phyloP scores from a whole-genome alignment of 2,113 vertebrate genomes.

The Mus spicilegus region DNA sequence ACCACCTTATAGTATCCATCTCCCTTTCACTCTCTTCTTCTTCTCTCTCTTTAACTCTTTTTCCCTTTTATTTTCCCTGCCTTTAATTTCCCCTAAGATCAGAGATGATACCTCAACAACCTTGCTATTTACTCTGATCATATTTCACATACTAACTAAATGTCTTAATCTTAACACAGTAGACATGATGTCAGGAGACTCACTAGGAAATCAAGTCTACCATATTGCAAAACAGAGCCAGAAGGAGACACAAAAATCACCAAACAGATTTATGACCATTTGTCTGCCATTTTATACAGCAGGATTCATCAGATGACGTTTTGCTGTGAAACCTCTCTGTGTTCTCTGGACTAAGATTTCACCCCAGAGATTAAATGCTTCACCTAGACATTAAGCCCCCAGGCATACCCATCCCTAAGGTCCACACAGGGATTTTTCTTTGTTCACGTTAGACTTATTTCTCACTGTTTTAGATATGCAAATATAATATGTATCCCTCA shows the following conservation, averaged over 20 bases:
- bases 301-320: conserved; percentile 76
- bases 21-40: neutral
- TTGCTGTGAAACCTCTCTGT: conserved; percentile 75
- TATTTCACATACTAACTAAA: conserved; percentile 66
- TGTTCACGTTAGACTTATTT: neutral
- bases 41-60: neutral
- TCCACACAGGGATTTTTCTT: conserved; percentile 9
- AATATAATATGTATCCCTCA: conserved; percentile 15
- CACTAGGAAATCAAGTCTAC: conserved; percentile 63
- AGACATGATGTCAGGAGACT: conserved; percentile 40
- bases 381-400: conserved; percentile 61
- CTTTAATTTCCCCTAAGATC: conserved; percentile 29
- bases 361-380: conserved; percentile 66
- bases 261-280: conserved; percentile 70
- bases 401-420: neutral
- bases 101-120: neutral
- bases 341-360: conserved; percentile 79
- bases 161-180: conserved; percentile 65
- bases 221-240: conserved; percentile 68
- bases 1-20: neutral
- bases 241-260: conserved; percentile 63
- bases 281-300: conserved; percentile 70
- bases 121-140: conserved; percentile 49
- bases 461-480: neutral
- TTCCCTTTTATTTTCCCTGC: neutral